Percentiles rank a stretch among this genome's conserved stretches.
Conservation (phyloP, 2,888 invertebrate species). For the Torymus aiolomorphi region DNA sequence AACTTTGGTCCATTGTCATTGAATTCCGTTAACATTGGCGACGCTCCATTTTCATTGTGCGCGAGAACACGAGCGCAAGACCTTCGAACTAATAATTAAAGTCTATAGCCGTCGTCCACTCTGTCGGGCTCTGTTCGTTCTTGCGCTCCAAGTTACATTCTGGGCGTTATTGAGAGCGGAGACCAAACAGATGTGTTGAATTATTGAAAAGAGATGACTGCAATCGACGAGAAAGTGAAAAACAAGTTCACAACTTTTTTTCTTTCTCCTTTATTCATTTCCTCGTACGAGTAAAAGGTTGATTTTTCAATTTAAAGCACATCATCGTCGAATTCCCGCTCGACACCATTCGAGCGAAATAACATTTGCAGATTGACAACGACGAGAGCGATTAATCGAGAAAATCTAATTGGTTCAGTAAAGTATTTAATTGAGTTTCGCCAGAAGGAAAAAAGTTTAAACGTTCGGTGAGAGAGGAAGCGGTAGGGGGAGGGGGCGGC, state of each 20-base stretch:
- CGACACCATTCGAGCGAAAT: no score
- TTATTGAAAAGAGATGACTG: not conserved
- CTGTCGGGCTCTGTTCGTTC: not conserved
- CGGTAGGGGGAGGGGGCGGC: no score
- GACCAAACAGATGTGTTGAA: not conserved
- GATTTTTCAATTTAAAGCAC: no score
- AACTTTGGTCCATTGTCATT: constrained; percentile 17
- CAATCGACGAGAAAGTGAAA: not conserved
- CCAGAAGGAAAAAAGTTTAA: constrained; percentile 3
- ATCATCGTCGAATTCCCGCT: no score
- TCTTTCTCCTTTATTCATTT: no score
- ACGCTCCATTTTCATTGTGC: not conserved
- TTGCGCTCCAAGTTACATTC: not conserved
- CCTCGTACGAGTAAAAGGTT: no score
- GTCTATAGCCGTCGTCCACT: not conserved
- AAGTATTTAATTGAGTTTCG: constrained; percentile 43
- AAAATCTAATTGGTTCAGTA: constrained; percentile 39
- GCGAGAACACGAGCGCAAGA: not conserved
- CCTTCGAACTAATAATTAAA: constrained; percentile 38
- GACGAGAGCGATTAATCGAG: constrained; percentile 28
- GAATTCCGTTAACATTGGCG: not conserved
- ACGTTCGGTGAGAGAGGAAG: not conserved
- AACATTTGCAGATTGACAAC: constrained; percentile 22
- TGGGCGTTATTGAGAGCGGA: not conserved
- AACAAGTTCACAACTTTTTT: not conserved